These are phyloP conservation scores for Semotilus atromaculatus DNA, from an alignment of 2,797 vertebrate genomes.

Conservation along the genomic window DNA sequence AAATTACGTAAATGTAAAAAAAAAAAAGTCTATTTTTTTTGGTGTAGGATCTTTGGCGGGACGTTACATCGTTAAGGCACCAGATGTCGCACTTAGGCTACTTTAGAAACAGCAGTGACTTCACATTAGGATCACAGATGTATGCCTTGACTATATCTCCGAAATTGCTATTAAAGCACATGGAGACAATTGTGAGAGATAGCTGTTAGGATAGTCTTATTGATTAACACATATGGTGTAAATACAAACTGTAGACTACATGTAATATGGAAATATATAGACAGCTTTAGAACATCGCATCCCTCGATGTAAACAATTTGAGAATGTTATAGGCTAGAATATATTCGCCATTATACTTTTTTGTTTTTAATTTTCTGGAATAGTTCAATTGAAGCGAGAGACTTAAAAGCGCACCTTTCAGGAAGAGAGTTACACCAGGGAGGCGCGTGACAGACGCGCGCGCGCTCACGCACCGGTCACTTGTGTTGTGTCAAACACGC, in stretches of 20 bases:
- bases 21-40: no score
- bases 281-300: background rate
- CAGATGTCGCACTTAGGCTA: conserved; percentile 35
- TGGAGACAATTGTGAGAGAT: background rate
- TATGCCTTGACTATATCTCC: background rate
- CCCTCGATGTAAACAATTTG: background rate
- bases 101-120: background rate
- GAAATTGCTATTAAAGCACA: background rate
- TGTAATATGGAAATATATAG: background rate
- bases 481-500: conserved; percentile 39
- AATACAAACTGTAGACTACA: background rate
- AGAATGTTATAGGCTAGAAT: no score
- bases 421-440: background rate
- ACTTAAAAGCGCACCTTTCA: conserved; percentile 14
- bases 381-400: background rate
- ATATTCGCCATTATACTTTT: background rate
- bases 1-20: no score
- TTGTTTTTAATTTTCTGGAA: background rate
- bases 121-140: background rate
- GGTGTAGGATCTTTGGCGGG: no score
- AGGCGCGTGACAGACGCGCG: conserved; percentile 29
- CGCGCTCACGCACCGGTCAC: conserved; percentile 23
- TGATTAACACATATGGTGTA: background rate
- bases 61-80: background rate
- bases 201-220: background rate